Evolutionary conservation across 1,140 invertebrate species (phyloP), one percentile per base, ranked within the genome.

Genomic region (Saccostrea cuccullata): DNA sequence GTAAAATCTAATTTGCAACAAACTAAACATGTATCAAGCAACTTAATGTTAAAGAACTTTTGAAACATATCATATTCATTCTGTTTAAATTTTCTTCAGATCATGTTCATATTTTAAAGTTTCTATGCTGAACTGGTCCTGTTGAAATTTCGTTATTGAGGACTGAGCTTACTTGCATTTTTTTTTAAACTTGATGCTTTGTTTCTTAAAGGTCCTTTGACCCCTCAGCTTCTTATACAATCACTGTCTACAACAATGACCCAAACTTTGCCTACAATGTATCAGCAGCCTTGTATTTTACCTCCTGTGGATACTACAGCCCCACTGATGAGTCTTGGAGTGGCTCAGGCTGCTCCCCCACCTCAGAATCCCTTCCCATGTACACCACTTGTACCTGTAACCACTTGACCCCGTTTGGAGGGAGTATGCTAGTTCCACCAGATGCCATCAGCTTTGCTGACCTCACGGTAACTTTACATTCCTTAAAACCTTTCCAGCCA

Each of bases 381-480:
- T 89, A 88, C 58, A 91, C 92, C 15, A 88, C 86, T 12, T 94
- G 94, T 86, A 58, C 85, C 55, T 94, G 93, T 91, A 91, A 93
- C 86, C 94, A 94, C 82, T 89, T 93, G 83, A 94, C 93, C n/a
- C 90, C 93, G 9, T 94, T 93, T 91, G 93, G 93, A 30, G 92
- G 93, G 2, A 91, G 91, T 82, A 89, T 93, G 67, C 89, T 94
- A 40, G 91, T 93, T 11, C 91, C 93, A 36, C 89, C 91, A 36
- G 86, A 90, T 70, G 91, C 91, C 70, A 91, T 94, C 2, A 88
- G 90, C 56, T 94, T 94, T 87, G 82, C 91, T 20, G 93, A 94
- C 85, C 86, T 94, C 6, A 86, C 87, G 40, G 93, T 94, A 90
- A 90, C 90, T 92, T 30, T n/a, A 12, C 23, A 84, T 20, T 12